Percentiles rank a stretch among this genome's conserved stretches.
phyloP scores from a whole-genome alignment of 2,113 vertebrate species.

The Aplodontia rufa region DNA sequence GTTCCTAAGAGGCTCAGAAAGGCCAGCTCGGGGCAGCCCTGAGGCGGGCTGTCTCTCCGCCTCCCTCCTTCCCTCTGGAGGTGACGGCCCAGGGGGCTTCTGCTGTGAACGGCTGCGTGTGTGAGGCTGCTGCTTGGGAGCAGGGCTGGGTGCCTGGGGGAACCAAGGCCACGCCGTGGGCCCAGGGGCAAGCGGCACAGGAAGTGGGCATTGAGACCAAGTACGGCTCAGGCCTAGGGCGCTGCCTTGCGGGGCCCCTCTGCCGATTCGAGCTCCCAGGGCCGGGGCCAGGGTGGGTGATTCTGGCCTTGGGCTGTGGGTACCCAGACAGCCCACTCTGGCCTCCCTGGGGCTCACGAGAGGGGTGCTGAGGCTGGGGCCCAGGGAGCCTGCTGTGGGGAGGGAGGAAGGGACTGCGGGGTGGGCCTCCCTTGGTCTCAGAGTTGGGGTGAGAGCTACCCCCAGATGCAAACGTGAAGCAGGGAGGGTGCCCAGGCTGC shows the following conservation, averaged over 20 bases:
- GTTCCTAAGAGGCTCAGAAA: conserved; percentile 14
- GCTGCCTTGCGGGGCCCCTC: not conserved
- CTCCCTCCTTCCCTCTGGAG: not conserved
- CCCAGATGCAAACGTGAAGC: no score
- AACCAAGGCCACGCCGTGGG: rapidly evolving
- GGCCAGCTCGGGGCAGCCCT: not conserved
- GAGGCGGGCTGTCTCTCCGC: not conserved
- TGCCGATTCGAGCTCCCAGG: not conserved
- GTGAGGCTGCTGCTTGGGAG: not conserved
- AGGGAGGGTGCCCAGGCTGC: not conserved
- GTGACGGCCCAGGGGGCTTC: not conserved
- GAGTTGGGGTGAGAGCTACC: no score
- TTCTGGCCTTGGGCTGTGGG: not conserved
- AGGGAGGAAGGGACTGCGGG: not conserved
- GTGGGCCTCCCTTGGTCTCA: not conserved
- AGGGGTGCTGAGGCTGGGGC: not conserved
- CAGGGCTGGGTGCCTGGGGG: not conserved
- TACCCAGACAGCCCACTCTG: not conserved
- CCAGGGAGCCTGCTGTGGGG: not conserved
- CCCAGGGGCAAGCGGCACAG: not conserved
- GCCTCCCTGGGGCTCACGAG: not conserved
- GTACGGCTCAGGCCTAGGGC: rapidly evolving
- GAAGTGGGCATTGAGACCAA: not conserved
- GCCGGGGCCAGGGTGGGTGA: not conserved
- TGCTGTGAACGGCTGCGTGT: rapidly evolving